Conservation (phyloP, 2,113 vertebrate genomes). For the Charadrius vociferus region DNA sequence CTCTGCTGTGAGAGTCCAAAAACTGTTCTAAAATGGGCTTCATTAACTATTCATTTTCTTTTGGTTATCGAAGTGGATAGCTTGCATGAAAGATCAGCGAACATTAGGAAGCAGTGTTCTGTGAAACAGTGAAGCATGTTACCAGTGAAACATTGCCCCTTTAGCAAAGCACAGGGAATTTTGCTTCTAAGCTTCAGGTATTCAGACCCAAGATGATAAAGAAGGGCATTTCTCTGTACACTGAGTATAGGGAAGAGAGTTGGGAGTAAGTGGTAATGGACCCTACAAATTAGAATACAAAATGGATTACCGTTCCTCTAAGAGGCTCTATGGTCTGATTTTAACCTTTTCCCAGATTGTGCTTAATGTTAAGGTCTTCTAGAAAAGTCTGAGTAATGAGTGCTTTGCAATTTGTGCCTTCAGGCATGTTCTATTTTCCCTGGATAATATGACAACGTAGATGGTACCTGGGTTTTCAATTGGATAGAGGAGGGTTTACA, state of each 20-base stretch:
- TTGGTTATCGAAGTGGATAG: conserved; percentile 3
- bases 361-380: conserved; percentile 1
- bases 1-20: background rate
- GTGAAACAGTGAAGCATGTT: background rate
- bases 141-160: background rate
- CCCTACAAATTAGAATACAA: background rate
- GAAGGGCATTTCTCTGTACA: background rate
- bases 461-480: background rate
- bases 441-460: conserved; percentile 11
- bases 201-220: background rate
- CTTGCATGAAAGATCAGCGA: conserved; percentile 38
- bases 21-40: conserved; percentile 4
- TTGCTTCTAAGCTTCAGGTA: conserved; percentile 3
- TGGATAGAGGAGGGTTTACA: background rate
- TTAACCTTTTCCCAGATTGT: background rate
- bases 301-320: background rate
- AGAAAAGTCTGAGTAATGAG: conserved; percentile 11
- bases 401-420: background rate
- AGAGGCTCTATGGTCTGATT: background rate
- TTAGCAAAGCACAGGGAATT: background rate
- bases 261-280: background rate
- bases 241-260: background rate
- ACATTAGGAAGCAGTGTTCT: conserved; percentile 9
- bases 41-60: conserved; percentile 58
- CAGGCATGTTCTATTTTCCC: background rate